These are phyloP conservation scores for Oscheius sp. DNA, from an alignment of 2,888 invertebrate genomes.

Conservation along the genomic window DNA sequence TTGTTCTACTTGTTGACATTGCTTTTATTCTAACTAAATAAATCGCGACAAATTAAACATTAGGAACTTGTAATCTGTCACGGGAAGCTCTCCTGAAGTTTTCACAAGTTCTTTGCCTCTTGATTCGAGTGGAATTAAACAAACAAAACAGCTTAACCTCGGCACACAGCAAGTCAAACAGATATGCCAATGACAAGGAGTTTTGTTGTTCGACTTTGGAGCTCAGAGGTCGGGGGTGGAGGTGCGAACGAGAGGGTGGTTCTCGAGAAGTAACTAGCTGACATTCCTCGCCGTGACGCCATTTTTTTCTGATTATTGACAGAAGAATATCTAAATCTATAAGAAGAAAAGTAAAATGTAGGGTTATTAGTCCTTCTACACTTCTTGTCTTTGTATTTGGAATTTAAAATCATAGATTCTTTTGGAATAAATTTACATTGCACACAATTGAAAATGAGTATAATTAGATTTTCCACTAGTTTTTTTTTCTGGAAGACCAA, in stretches of 20 bases:
- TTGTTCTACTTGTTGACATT: no score
- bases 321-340: not conserved
- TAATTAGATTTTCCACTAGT: no score
- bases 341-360: no score
- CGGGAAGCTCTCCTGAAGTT: not conserved
- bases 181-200: slow-evolving; percentile 4
- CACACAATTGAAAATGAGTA: no score
- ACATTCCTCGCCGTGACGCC: slow-evolving; percentile 18
- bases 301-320: not conserved
- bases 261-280: not conserved
- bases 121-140: slow-evolving; percentile 22
- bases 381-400: no score
- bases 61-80: not conserved
- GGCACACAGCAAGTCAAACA: slow-evolving; percentile 9
- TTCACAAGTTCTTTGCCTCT: not conserved
- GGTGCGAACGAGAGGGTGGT: not conserved
- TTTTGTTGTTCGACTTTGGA: not conserved
- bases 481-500: no score
- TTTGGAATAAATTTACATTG: no score
- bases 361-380: no score
- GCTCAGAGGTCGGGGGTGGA: not conserved
- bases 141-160: slow-evolving; percentile 21
- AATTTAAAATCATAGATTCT: no score
- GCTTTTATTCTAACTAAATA: no score
- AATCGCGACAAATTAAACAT: not conserved